Conservation (phyloP, 2,797 vertebrate genomes). For the Manis pentadactyla region DNA sequence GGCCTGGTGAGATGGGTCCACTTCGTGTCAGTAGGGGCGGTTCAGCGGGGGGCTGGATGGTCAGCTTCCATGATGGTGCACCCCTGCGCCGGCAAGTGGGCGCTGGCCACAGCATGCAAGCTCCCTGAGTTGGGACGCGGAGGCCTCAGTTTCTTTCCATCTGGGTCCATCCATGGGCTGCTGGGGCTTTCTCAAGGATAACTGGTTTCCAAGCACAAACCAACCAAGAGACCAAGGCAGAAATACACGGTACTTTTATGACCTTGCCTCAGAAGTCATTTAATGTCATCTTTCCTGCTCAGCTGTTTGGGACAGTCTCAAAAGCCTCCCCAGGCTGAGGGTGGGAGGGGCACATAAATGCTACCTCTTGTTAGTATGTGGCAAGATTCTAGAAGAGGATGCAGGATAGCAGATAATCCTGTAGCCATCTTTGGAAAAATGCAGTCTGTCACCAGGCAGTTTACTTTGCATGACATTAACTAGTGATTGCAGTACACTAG, state of each 20-base stretch:
- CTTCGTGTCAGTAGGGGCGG: not conserved
- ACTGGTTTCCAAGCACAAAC: not conserved
- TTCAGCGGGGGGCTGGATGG: not conserved
- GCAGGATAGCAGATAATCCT: not conserved
- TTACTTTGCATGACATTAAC: not conserved
- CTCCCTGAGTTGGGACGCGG: not conserved
- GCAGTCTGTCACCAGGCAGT: not conserved
- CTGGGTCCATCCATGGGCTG: accelerated
- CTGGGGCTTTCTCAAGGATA: not conserved
- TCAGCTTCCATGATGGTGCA: not conserved
- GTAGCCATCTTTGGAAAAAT: not conserved
- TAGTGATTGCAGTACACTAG: not conserved
- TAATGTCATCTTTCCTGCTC: not conserved
- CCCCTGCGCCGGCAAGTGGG: not conserved
- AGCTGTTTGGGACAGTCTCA: not conserved
- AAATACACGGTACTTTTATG: not conserved
- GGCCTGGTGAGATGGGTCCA: not conserved
- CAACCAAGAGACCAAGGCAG: not conserved
- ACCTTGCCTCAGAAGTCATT: not conserved
- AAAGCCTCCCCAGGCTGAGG: not conserved
- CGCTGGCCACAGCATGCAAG: not conserved
- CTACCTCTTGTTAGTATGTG: not conserved
- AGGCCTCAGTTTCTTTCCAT: not conserved
- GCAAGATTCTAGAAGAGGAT: not conserved
- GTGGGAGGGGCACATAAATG: not conserved